These are phyloP conservation scores for Oligia strigilis DNA, from an alignment of 2,888 invertebrate species.

Conservation along the genomic window DNA sequence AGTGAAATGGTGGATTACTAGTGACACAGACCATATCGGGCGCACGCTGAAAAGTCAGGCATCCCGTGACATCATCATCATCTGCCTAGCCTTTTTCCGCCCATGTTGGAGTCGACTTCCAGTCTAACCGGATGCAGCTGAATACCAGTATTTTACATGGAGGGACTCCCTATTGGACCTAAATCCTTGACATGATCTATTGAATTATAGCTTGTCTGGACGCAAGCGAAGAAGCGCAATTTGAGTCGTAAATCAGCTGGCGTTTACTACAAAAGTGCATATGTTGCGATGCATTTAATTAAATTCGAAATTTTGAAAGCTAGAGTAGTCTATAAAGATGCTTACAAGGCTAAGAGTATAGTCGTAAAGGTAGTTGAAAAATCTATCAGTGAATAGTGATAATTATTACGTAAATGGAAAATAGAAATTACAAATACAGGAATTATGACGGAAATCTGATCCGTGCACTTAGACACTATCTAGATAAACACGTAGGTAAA, in stretches of 20 bases:
- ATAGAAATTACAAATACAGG: constrained; percentile 2
- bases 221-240: neutral
- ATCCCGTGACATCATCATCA: neutral
- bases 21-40: neutral
- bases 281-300: constrained; percentile 1
- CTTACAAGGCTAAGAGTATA: neutral
- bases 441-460: constrained; percentile 19
- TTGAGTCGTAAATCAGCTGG: neutral
- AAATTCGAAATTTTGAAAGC: constrained; percentile 9
- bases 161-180: no score
- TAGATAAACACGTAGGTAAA: constrained; percentile 27
- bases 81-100: neutral
- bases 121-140: no score
- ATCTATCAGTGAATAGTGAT: neutral
- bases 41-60: neutral
- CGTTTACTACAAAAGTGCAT: neutral
- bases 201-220: neutral
- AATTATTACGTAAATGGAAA: constrained; percentile 6
- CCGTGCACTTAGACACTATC: constrained; percentile 22
- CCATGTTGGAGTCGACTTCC: neutral
- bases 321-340: neutral
- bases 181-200: neutral
- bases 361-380: constrained; percentile 3
- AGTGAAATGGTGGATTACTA: neutral
- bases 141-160: no score